phyloP scores from a whole-genome alignment of 2,113 vertebrate species.

The Oryzias javanicus region DNA sequence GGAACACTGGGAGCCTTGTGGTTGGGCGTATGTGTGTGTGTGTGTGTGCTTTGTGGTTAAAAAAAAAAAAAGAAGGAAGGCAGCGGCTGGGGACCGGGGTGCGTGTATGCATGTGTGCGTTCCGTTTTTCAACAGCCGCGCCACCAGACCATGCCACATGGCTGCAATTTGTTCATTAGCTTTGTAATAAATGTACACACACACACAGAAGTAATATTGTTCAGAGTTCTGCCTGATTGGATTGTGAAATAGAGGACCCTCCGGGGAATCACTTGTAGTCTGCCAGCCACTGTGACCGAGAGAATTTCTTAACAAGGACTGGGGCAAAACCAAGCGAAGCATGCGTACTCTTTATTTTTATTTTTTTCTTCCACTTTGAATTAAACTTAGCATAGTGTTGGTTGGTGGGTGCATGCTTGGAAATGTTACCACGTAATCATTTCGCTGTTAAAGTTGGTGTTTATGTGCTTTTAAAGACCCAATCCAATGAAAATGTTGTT shows the following conservation, averaged over 20 bases:
- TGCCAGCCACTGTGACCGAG: slow-evolving; percentile 69
- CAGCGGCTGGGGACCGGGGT: slow-evolving; percentile 28
- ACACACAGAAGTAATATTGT: slow-evolving; percentile 78
- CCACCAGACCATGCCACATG: slow-evolving; percentile 74
- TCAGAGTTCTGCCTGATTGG: slow-evolving; percentile 70
- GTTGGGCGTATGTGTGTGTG: slow-evolving; percentile 30
- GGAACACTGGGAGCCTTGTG: slow-evolving; percentile 79
- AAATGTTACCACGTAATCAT: too few species aligned
- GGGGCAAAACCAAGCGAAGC: slow-evolving; percentile 22
- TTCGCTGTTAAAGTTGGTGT: too few species aligned
- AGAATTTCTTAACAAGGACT: slow-evolving; percentile 57
- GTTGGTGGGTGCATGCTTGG: too few species aligned
- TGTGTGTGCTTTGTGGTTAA: slow-evolving; percentile 50
- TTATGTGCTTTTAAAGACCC: too few species aligned
- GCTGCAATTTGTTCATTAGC: slow-evolving; percentile 82
- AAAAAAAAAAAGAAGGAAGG: slow-evolving; percentile 16
- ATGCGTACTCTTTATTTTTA: slow-evolving; percentile 29
- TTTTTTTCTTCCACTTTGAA: slow-evolving; percentile 21
- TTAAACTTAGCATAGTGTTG: not conserved
- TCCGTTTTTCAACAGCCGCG: slow-evolving; percentile 37
- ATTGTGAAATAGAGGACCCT: slow-evolving; percentile 70
- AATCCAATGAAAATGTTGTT: too few species aligned
- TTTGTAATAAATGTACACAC: slow-evolving; percentile 78
- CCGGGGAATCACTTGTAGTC: slow-evolving; percentile 66
- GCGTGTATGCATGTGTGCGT: slow-evolving; percentile 30